Conservation (phyloP, 2,888 invertebrate genomes). For the Micoletzkya japonica region DNA sequence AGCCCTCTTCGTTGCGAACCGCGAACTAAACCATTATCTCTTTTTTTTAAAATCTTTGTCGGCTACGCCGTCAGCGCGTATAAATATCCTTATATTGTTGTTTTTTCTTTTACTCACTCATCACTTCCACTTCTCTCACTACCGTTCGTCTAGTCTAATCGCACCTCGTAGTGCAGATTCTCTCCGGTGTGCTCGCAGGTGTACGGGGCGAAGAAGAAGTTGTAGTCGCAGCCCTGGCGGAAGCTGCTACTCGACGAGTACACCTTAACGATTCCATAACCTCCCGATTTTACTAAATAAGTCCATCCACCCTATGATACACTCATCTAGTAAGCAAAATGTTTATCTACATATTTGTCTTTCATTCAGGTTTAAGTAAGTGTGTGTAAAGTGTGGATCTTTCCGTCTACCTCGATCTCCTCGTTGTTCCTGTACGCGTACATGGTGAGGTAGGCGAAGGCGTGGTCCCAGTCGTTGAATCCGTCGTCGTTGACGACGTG, state of each 20-base stretch:
- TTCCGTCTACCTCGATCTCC: constrained; percentile 36
- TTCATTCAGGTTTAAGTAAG: too few species aligned
- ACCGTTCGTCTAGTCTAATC: too few species aligned
- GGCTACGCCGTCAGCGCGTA: too few species aligned
- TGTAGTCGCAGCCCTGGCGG: constrained; percentile 47
- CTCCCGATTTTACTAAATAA: too few species aligned
- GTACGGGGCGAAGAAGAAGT: constrained; percentile 52
- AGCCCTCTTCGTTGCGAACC: constrained; percentile 42
- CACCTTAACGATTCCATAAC: too few species aligned
- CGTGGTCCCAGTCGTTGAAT: constrained; percentile 6
- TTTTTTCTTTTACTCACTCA: too few species aligned
- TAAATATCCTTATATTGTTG: too few species aligned
- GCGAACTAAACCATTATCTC: constrained; percentile 36
- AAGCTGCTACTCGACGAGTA: constrained; percentile 49
- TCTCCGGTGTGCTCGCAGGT: constrained; percentile 45
- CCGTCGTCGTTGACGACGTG: constrained; percentile 28
- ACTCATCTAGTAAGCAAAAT: too few species aligned
- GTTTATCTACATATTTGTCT: too few species aligned
- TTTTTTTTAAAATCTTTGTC: not conserved
- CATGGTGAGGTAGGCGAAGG: constrained; percentile 39
- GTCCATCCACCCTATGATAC: too few species aligned
- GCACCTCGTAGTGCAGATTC: constrained; percentile 49
- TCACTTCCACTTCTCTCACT: too few species aligned
- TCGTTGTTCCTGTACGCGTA: constrained; percentile 38
- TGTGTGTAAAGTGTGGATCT: too few species aligned